Conservation (phyloP, 1,140 invertebrate genomes). For the Drosophila gunungcola region DNA sequence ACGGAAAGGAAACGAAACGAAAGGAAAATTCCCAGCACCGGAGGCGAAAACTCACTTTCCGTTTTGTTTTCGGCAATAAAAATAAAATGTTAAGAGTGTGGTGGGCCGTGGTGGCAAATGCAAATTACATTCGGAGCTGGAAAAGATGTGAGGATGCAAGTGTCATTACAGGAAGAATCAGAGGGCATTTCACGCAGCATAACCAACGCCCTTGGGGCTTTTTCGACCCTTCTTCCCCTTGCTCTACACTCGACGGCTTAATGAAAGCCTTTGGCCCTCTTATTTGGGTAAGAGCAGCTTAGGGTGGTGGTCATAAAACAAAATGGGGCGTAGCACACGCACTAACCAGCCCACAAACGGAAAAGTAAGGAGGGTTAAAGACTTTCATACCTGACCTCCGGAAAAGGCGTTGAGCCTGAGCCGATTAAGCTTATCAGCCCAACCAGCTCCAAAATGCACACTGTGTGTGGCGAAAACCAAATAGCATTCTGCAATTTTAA, state of each 20-base stretch:
- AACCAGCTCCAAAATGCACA: not conserved
- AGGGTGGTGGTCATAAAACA: slow-evolving; percentile 58
- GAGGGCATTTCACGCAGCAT: slow-evolving; percentile 62
- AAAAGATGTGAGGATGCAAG: slow-evolving; percentile 54
- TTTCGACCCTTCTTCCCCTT: not conserved
- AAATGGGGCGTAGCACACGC: slow-evolving; percentile 24
- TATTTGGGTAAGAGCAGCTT: slow-evolving; percentile 24
- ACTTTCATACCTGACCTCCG: slow-evolving; percentile 10
- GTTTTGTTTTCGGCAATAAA: slow-evolving; percentile 49
- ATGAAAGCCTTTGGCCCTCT: slow-evolving; percentile 23
- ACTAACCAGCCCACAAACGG: slow-evolving; percentile 38
- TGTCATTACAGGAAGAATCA: slow-evolving; percentile 59
- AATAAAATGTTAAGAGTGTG: slow-evolving; percentile 42
- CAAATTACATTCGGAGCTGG: slow-evolving; percentile 56
- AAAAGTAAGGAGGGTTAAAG: slow-evolving; percentile 51
- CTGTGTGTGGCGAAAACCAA: slow-evolving; percentile 29
- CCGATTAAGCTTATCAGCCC: slow-evolving; percentile 73
- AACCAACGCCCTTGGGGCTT: slow-evolving; percentile 46
- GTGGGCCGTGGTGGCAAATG: slow-evolving; percentile 34
- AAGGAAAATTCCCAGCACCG: slow-evolving; percentile 64
- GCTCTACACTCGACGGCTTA: slow-evolving; percentile 15
- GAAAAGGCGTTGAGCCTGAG: slow-evolving; percentile 65
- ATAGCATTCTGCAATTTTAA: slow-evolving; percentile 67
- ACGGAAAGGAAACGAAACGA: not conserved
- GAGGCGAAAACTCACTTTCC: slow-evolving; percentile 18